Conservation (phyloP, 30 jellyfish, hydroid and myxozoan species). For the Rhopilema esculentum region DNA sequence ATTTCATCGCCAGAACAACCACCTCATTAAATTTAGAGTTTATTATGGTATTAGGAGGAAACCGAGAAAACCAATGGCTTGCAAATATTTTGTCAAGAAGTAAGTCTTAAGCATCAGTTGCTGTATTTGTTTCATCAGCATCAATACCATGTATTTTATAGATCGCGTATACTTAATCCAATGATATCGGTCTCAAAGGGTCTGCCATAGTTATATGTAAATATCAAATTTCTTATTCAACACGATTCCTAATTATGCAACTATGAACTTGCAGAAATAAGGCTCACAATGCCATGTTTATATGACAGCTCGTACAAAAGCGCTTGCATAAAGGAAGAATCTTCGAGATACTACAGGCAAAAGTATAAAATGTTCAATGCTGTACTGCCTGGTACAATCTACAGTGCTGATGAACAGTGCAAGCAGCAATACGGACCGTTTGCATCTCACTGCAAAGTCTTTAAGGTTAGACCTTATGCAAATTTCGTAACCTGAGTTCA, state of each 20-base stretch:
- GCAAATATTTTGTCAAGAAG: no score
- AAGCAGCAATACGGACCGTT: conserved; percentile 85
- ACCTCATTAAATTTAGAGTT: neutral
- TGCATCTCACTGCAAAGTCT: conserved; percentile 86
- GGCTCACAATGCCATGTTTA: neutral
- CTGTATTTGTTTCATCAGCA: no score
- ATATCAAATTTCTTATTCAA: no score
- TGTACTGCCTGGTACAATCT: conserved; percentile 82
- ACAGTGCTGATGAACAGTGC: conserved; percentile 94
- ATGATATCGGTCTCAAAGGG: no score
- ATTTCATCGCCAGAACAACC: neutral
- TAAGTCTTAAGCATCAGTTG: no score
- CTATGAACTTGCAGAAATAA: no score
- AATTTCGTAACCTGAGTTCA: no score
- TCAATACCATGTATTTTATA: no score
- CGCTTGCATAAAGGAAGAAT: conserved; percentile 65
- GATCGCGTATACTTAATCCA: no score
- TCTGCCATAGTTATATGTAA: no score
- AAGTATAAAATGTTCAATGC: conserved; percentile 8
- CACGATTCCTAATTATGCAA: no score
- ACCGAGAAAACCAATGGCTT: no score
- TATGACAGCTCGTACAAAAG: conserved; percentile 84
- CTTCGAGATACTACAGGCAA: conserved; percentile 36
- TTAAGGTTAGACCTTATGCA: conserved; percentile 72
- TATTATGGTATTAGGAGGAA: neutral